Conservation (phyloP, 2,797 vertebrate species). For the Gallinago stenura region DNA sequence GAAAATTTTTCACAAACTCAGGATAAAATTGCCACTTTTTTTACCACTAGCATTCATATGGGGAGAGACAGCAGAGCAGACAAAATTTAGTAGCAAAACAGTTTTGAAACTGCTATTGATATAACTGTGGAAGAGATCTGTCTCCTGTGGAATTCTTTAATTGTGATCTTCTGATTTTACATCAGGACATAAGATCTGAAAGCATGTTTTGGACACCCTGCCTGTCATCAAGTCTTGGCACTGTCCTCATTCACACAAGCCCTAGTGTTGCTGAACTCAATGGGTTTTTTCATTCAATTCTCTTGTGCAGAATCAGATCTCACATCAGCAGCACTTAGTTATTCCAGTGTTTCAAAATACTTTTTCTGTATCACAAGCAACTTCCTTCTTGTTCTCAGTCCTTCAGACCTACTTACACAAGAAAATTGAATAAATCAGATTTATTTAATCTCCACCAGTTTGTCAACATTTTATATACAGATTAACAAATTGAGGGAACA, state of each 20-base stretch:
- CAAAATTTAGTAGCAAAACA: neutral
- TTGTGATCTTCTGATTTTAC: neutral
- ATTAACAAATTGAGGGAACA: neutral
- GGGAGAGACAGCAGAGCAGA: neutral
- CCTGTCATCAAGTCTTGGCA: neutral
- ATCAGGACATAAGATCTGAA: neutral
- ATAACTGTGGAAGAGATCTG: neutral
- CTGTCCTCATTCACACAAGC: neutral
- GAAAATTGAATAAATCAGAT: constrained; percentile 41
- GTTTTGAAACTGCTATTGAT: neutral
- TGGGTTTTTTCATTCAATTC: neutral
- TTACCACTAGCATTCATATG: rapidly evolving
- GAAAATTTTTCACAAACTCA: neutral
- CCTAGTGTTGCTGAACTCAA: neutral
- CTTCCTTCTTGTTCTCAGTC: neutral
- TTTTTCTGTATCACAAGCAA: neutral
- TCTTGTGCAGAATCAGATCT: neutral
- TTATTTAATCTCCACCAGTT: constrained; percentile 14
- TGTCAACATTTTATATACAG: neutral
- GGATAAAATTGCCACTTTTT: neutral
- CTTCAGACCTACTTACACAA: neutral
- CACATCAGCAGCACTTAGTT: neutral
- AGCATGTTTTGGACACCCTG: neutral
- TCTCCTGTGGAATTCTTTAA: neutral
- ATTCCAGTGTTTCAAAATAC: neutral